A percentile compares a stretch with the other conserved stretches of the same genome.
These are phyloP conservation scores for Bedellia somnulentella DNA, from an alignment of 2,888 invertebrate species.

Conservation along the genomic window DNA sequence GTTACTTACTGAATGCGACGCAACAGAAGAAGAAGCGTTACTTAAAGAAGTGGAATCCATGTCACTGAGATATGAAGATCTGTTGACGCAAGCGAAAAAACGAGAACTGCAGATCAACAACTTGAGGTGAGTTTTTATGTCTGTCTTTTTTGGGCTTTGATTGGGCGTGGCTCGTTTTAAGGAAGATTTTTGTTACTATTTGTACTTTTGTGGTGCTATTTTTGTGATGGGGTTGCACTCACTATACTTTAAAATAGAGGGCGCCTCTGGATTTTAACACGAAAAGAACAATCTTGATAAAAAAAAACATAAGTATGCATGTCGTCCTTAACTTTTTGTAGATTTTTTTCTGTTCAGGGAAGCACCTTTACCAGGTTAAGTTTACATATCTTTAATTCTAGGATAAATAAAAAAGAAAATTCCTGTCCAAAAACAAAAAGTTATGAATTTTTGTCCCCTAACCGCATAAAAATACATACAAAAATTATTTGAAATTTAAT, in stretches of 20 bases:
- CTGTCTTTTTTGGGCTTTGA: constrained; percentile 6
- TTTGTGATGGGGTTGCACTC: not conserved
- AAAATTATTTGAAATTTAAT: too few species aligned
- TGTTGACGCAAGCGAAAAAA: constrained; percentile 71
- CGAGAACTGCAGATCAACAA: constrained; percentile 77
- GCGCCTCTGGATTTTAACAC: too few species aligned
- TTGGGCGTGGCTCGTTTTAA: not conserved
- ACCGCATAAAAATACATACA: too few species aligned
- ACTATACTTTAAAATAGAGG: not conserved
- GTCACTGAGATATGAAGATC: constrained; percentile 66
- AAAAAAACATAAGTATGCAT: too few species aligned
- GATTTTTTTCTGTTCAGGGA: too few species aligned
- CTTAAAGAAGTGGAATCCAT: constrained; percentile 67
- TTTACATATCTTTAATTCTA: too few species aligned
- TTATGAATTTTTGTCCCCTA: too few species aligned
- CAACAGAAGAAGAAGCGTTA: constrained; percentile 67
- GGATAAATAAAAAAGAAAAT: too few species aligned
- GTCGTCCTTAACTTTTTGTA: too few species aligned
- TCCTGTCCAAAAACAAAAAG: too few species aligned
- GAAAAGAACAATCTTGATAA: too few species aligned
- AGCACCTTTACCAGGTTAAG: too few species aligned
- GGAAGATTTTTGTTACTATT: not conserved
- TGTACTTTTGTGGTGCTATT: not conserved
- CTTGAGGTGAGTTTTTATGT: constrained; percentile 63
- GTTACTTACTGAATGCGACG: constrained; percentile 73